A percentile compares a stretch with the other conserved stretches of the same genome.
Conservation (phyloP, 2,888 invertebrate species). For the Poecilobothrus nobilitatus region DNA sequence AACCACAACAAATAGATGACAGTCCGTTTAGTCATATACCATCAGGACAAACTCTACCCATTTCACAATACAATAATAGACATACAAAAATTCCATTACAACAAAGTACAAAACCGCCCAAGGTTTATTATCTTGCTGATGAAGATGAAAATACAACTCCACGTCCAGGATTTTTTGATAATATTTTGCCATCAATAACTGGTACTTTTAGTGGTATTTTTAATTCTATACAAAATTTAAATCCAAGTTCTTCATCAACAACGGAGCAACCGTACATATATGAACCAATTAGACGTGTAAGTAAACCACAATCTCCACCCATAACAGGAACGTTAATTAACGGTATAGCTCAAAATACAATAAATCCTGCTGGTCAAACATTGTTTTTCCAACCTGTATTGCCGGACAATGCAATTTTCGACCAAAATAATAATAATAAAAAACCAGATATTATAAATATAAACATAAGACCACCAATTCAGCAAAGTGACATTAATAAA, state of each 20-base stretch:
- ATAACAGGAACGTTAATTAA: conserved; percentile 14
- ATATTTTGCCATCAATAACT: conserved; percentile 34
- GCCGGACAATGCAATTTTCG: neutral
- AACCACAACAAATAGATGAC: conserved; percentile 22
- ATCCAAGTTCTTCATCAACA: conserved; percentile 23
- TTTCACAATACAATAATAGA: conserved; percentile 11
- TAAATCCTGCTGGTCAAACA: conserved; percentile 13
- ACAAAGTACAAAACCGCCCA: conserved; percentile 37
- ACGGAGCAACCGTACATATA: conserved; percentile 14
- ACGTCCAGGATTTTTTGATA: conserved; percentile 36
- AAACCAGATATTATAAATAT: neutral
- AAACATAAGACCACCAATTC: neutral
- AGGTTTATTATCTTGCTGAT: conserved; percentile 39
- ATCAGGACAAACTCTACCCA: conserved; percentile 13
- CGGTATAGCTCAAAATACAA: conserved; percentile 9
- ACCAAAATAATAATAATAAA: conserved; percentile 14
- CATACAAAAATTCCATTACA: conserved; percentile 19
- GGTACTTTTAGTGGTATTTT: conserved; percentile 24
- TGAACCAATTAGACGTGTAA: conserved; percentile 9
- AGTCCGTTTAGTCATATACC: conserved; percentile 21
- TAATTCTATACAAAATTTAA: conserved; percentile 12
- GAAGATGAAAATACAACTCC: conserved; percentile 32
- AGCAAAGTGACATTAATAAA: neutral
- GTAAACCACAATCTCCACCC: conserved; percentile 12
- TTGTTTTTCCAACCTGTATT: neutral